Percentiles rank a stretch among this genome's conserved stretches.
These are phyloP conservation scores for Eudasyphora cyanicolor DNA, from an alignment of 2,888 invertebrate genomes.

Conservation along the genomic window DNA sequence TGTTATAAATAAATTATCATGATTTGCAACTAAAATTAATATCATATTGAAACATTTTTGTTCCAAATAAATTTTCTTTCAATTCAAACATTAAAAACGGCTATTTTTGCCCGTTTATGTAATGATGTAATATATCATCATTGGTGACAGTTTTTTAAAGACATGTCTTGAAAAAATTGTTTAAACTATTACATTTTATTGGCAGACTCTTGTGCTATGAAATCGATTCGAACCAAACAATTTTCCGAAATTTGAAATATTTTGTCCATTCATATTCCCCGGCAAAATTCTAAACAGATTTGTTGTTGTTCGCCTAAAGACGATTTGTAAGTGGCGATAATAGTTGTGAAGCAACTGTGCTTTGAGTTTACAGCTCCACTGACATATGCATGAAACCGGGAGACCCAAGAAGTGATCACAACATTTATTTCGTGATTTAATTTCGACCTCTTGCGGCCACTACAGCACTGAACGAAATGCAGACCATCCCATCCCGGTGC, in stretches of 20 bases:
- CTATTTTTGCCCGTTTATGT: no score
- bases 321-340: conserved; percentile 5
- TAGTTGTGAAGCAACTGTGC: not conserved
- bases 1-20: no score
- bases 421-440: conserved; percentile 65
- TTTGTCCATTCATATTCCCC: not conserved
- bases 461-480: conserved; percentile 55
- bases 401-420: conserved; percentile 37
- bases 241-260: not conserved
- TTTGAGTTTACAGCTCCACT: not conserved
- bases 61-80: no score
- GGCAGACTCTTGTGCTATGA: no score
- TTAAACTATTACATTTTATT: not conserved
- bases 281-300: not conserved
- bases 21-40: no score
- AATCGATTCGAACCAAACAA: not conserved
- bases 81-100: no score
- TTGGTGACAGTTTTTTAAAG: no score
- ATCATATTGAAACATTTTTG: no score
- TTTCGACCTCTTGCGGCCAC: conserved; percentile 62
- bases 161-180: no score
- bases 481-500: conserved; percentile 62
- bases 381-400: not conserved
- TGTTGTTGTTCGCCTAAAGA: not conserved
- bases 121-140: no score